Evolutionary conservation across 2,113 vertebrate species (phyloP).

Genomic region (Salvelinus namaycush): DNA sequence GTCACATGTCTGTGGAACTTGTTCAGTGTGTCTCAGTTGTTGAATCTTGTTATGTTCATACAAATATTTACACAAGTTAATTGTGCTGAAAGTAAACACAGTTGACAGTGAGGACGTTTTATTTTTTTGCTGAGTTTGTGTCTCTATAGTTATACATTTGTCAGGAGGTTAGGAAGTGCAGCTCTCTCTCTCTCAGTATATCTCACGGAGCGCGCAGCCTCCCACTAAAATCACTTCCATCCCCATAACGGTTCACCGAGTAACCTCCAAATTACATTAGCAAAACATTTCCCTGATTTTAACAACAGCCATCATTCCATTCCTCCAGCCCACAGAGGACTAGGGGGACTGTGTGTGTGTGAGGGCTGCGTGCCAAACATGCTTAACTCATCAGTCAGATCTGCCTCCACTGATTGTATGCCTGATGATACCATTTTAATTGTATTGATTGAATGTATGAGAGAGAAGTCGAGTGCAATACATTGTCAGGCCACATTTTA

Average conservation of each 20-base stretch:
- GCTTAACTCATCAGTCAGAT: neutral
- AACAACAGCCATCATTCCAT: neutral
- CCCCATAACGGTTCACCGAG: neutral
- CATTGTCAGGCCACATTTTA: neutral
- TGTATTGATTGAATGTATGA: neutral
- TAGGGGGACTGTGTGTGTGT: neutral
- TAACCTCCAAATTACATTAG: conserved; percentile 11
- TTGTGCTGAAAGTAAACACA: too few relatives aligned
- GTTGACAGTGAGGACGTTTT: too few relatives aligned
- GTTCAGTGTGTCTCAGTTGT: too few relatives aligned
- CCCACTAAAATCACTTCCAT: neutral
- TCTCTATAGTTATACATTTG: too few relatives aligned
- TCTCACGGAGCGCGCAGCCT: too few relatives aligned
- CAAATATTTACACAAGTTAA: too few relatives aligned
- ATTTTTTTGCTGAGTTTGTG: too few relatives aligned
- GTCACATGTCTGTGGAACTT: too few relatives aligned
- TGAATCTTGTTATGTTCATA: too few relatives aligned
- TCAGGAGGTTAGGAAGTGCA: too few relatives aligned
- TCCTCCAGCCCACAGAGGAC: neutral
- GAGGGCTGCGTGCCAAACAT: neutral
- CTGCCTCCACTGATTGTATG: neutral
- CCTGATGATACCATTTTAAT: conserved; percentile 10
- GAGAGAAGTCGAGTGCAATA: neutral
- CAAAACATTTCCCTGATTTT: conserved; percentile 12
- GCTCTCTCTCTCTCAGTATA: too few relatives aligned